A percentile compares a stretch with the other conserved stretches of the same genome.
Evolutionary conservation across 2,888 invertebrate genomes (phyloP).

Genomic region (Nebria salina): DNA sequence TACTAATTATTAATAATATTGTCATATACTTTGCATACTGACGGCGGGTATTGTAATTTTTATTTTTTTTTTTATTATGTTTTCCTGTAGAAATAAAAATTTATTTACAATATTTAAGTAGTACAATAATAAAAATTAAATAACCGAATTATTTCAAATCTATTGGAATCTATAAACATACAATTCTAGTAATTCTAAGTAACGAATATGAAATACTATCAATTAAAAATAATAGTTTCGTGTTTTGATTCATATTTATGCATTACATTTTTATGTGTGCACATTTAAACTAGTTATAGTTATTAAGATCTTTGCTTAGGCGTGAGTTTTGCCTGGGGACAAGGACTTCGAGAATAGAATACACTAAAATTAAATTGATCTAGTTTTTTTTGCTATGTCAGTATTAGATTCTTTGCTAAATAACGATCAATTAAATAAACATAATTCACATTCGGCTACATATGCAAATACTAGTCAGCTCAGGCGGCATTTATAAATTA

Average conservation of each 20-base stretch:
- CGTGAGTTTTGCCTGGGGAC: conserved; percentile 28
- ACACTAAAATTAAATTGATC: conserved; percentile 20
- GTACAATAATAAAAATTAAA: no score
- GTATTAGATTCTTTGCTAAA: conserved; percentile 18
- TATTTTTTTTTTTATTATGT: not conserved
- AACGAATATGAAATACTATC: no score
- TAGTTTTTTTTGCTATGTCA: conserved; percentile 20
- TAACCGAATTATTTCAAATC: no score
- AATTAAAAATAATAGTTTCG: no score
- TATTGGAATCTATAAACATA: no score
- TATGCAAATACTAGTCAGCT: conserved; percentile 26
- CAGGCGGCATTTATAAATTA: conserved; percentile 31
- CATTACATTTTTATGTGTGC: not conserved
- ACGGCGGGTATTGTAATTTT: not conserved
- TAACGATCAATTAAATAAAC: conserved; percentile 39
- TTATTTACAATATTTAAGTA: no score
- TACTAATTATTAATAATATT: not conserved
- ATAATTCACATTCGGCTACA: conserved; percentile 35
- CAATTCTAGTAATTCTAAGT: no score
- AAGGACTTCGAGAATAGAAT: conserved; percentile 31
- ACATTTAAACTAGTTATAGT: conserved; percentile 5
- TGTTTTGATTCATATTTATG: not conserved
- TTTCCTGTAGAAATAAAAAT: no score
- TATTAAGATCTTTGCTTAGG: conserved; percentile 26
- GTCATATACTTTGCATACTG: not conserved